Evolutionary conservation across 1,140 invertebrate species (phyloP), one percentile per base, ranked within the genome.

Genomic region (Lanistes nyassanus): DNA sequence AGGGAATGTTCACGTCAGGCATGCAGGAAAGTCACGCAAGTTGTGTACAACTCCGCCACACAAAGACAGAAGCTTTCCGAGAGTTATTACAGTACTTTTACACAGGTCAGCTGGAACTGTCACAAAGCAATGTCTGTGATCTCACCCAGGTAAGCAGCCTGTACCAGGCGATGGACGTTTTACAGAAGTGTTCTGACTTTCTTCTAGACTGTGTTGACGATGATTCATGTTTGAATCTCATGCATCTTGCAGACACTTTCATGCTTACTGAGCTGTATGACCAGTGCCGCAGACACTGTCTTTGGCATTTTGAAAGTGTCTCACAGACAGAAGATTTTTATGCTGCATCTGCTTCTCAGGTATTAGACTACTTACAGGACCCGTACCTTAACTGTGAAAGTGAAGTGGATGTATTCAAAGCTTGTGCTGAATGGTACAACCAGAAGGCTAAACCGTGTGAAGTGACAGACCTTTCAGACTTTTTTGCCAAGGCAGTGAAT

Each of bases 361-460:
- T 72, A 11, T 7, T 72, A 11, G 37, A 72, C 56, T 72, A 60
- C 36, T 55, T 72, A 7, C 70, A 72, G 56, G 70, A 72, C 37
- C 70, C 53, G 0, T 34, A 60, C 31, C 70, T 72, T 37, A 72
- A 72, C 56, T 39, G 56, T 11, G 70, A 72, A 13, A 62, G 23
- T 26, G 70, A 72, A 42, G 55, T 72, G 55, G 70, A 72, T 62
- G 70, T 72, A 2, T 72, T 72, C 56, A 42, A 55, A 62, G 70
- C 70, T 42, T 55, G 37, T 39, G 53, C 53, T 26, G 55, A 4
- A 34, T 72, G 70, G 70, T 62, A 62, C 37, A 16, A n/a, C 3
- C 37, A 55, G 26, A 55, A 72, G 13, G 36, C 37, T 16, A n/a
- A 62, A 42, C 36, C 70, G 2, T 72, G 70, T 60, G 70, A 60